Evolutionary conservation across 2,888 invertebrate species (phyloP).

Genomic region (Dryomyza anilis): DNA sequence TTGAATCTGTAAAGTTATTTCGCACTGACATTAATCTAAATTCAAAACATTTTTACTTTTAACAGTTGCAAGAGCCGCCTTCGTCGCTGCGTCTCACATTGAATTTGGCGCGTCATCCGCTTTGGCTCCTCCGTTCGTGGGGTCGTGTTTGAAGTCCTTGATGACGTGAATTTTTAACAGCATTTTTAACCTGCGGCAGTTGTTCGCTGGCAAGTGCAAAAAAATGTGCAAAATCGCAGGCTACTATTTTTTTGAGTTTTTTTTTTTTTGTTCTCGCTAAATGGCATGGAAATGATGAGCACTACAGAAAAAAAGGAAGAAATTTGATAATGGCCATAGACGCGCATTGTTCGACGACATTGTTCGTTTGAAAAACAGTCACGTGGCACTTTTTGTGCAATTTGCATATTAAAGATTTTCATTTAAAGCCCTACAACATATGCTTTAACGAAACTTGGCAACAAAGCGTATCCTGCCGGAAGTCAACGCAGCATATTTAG

Average conservation of each 20-base stretch:
- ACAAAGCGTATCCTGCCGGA: too few species aligned
- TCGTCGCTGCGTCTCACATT: not conserved
- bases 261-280: too few species aligned
- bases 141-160: constrained; percentile 13
- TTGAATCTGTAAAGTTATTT: constrained; percentile 15
- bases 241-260: not conserved
- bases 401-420: too few species aligned
- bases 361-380: too few species aligned
- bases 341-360: not conserved
- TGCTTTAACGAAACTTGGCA: too few species aligned
- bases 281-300: too few species aligned
- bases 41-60: constrained; percentile 31
- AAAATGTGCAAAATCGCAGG: constrained; percentile 14
- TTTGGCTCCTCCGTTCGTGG: not conserved
- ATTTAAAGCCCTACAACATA: too few species aligned
- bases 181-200: constrained; percentile 24
- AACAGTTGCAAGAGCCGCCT: not conserved
- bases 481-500: too few species aligned
- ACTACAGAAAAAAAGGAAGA: not conserved
- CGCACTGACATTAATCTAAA: constrained; percentile 31
- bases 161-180: constrained; percentile 28
- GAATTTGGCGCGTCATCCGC: not conserved
- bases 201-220: not conserved
- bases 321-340: not conserved
- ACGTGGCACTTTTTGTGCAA: too few species aligned